Evolutionary conservation across 2,113 vertebrate genomes (phyloP).

Genomic region (Epinephelus cyanopodus): DNA sequence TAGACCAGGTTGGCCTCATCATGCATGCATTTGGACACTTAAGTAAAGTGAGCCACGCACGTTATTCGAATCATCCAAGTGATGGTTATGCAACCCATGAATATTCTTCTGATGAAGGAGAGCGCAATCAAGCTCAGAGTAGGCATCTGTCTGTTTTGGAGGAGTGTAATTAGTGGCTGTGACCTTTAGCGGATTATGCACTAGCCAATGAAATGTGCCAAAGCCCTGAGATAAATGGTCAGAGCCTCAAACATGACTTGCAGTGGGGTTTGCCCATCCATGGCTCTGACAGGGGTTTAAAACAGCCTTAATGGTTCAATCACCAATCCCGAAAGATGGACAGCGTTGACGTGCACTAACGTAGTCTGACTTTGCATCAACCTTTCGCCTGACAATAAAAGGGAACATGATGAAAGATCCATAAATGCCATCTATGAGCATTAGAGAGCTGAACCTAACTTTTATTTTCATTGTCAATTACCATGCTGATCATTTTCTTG

Average conservation of each 20-base stretch:
- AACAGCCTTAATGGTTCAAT: constrained; percentile 33
- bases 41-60: constrained; percentile 9
- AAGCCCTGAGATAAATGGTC: constrained; percentile 62
- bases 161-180: constrained; percentile 77
- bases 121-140: constrained; percentile 62
- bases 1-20: constrained; percentile 29
- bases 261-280: constrained; percentile 32
- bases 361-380: constrained; percentile 6
- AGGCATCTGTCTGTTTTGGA: constrained; percentile 73
- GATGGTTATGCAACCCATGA: constrained; percentile 59
- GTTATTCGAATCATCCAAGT: constrained; percentile 52
- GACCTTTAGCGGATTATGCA: constrained; percentile 78
- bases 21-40: constrained; percentile 27
- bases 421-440: neutral
- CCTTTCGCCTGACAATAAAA: constrained; percentile 9
- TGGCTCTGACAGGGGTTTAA: constrained; percentile 7
- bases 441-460: too few species aligned
- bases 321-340: constrained; percentile 26
- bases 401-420: neutral
- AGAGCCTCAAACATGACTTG: constrained; percentile 42
- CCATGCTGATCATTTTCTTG: neutral
- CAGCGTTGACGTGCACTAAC: neutral
- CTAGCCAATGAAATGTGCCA: constrained; percentile 74
- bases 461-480: neutral
- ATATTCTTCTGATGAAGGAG: constrained; percentile 63